Evolutionary conservation across 2,113 vertebrate species (phyloP).

Genomic region (Apodemus sylvaticus): DNA sequence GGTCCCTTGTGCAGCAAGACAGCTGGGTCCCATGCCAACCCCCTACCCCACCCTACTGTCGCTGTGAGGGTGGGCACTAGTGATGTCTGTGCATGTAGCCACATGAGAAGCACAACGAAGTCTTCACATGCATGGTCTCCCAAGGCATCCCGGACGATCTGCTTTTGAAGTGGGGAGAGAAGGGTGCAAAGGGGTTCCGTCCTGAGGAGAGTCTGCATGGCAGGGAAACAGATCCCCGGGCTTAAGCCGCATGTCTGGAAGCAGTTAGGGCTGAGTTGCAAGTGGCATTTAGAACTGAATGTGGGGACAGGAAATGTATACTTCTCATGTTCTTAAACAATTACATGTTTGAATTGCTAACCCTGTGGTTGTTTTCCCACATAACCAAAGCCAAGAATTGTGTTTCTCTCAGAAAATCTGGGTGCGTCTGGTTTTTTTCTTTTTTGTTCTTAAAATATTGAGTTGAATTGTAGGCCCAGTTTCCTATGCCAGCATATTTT

Average conservation of each 20-base stretch:
- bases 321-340: slow-evolving; percentile 59
- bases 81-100: neutral
- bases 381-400: slow-evolving; percentile 34
- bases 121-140: neutral
- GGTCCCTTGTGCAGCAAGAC: neutral
- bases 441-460: slow-evolving; percentile 63
- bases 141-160: neutral
- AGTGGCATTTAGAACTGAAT: slow-evolving; percentile 55
- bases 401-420: slow-evolving; percentile 14
- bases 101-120: neutral
- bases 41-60: neutral
- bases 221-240: slow-evolving; percentile 35
- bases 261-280: slow-evolving; percentile 60
- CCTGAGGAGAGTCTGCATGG: neutral
- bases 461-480: slow-evolving; percentile 47
- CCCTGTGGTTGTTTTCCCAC: slow-evolving; percentile 55
- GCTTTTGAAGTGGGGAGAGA: neutral
- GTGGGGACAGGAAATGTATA: slow-evolving; percentile 59
- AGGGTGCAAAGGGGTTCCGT: slow-evolving; percentile 9
- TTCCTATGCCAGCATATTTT: slow-evolving; percentile 38
- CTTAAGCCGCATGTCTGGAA: slow-evolving; percentile 64
- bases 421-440: slow-evolving; percentile 31
- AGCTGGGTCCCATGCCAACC: neutral
- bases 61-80: too few relatives aligned
- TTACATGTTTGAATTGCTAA: slow-evolving; percentile 31